Evolutionary conservation across 2,888 invertebrate genomes (phyloP).

Genomic region (Lutraria lutraria): DNA sequence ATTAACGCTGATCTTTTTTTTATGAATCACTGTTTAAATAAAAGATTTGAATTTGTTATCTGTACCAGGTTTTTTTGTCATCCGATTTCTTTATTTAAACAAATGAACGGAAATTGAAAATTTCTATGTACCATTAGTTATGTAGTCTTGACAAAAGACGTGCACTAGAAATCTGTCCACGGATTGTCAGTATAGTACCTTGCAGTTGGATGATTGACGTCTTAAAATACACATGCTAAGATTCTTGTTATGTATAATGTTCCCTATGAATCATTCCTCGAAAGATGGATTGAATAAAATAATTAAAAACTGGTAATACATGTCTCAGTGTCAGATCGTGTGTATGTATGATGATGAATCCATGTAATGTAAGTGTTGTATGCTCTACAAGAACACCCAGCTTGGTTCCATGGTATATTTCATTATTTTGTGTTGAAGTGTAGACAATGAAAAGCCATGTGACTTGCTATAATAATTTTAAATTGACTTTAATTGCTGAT

Average conservation of each 20-base stretch:
- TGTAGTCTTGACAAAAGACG: not conserved
- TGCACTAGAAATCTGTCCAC: not conserved
- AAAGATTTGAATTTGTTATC: slow-evolving; percentile 20
- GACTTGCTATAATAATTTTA: not conserved
- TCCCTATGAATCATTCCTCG: not conserved
- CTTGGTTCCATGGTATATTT: too few species aligned
- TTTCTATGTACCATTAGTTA: not conserved
- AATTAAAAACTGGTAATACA: too few species aligned
- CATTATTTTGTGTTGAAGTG: too few species aligned
- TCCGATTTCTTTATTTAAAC: not conserved
- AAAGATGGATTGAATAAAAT: too few species aligned
- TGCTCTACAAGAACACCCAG: too few species aligned
- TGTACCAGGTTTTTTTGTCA: not conserved
- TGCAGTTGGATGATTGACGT: not conserved
- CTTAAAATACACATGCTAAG: not conserved
- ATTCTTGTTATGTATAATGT: not conserved
- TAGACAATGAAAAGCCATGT: too few species aligned
- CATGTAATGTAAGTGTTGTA: too few species aligned
- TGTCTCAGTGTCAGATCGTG: too few species aligned
- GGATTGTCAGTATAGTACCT: not conserved
- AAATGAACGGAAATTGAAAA: not conserved
- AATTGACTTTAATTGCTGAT: not conserved
- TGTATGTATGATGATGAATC: too few species aligned
- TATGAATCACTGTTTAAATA: slow-evolving; percentile 37
- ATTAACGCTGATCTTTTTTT: slow-evolving; percentile 31